Evolutionary conservation across 92 coral and sea anemone species (phyloP).

Genomic region (Micromussa lordhowensis): DNA sequence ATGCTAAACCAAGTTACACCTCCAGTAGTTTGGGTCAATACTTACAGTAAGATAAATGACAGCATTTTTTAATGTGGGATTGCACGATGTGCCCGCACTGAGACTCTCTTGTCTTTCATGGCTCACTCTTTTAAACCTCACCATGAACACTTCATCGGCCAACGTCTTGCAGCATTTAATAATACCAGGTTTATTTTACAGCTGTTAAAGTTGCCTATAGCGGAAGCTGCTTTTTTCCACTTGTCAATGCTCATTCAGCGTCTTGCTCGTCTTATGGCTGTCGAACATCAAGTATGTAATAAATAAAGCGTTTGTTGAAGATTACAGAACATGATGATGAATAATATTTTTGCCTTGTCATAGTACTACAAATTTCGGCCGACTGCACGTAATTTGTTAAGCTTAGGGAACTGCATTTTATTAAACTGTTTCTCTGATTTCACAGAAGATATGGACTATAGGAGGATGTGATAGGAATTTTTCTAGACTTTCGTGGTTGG

Average conservation of each 20-base stretch:
- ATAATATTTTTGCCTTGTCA: background rate
- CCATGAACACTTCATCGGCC: background rate
- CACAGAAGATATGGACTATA: background rate
- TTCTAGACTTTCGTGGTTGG: background rate
- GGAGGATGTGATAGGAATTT: background rate
- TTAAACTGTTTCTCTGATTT: background rate
- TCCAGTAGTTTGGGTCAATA: no score
- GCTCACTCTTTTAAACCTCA: background rate
- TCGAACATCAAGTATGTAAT: constrained; percentile 86
- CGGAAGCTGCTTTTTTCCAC: constrained; percentile 57
- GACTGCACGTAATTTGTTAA: background rate
- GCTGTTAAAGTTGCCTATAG: constrained; percentile 60
- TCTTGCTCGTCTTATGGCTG: constrained; percentile 80
- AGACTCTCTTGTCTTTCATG: no score
- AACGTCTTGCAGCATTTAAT: background rate
- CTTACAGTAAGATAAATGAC: no score
- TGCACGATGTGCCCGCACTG: no score
- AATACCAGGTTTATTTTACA: constrained; percentile 21
- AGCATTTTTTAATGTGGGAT: no score
- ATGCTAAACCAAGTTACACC: no score
- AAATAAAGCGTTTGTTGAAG: background rate
- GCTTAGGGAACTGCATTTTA: background rate
- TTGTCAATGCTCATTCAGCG: constrained; percentile 77
- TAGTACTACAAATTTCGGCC: background rate
- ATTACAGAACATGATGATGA: background rate